Base-by-base conservation (phyloP, 2,888 invertebrate genomes). In the Eupithecia insigniata region DNA sequence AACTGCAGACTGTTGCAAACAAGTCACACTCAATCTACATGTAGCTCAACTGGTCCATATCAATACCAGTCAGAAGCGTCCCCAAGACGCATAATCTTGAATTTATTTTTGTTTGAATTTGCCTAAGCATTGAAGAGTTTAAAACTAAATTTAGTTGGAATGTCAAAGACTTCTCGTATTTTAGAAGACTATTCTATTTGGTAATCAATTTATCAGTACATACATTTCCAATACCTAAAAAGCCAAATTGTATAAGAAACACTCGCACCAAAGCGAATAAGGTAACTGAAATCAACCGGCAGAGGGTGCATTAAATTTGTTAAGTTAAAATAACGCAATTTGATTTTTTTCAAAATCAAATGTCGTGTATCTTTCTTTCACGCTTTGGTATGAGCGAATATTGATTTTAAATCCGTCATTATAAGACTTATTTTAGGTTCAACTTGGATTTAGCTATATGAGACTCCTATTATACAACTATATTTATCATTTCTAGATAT, bases 201-300 rank as follows among this genome's bases (percentile, higher is more conserved):
- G 85, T 87, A 86, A 82, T 71, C 80, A 81, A 81, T 75, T 73
- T 81, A 79, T 84, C 80, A 84, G 83, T 87, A 81, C 80, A 74
- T 80, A 80, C 82, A 77, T 80, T 75, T 73, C 73, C 70, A 79
- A 82, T 74, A 72, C 87, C 87, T 87, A 88, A 86, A 78, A 85
- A 89, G 88, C 89, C 89, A 89, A 90, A 89, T 88, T 88, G 87
- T 80, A 61, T 55, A 74, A 74, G 72, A 79, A 43, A 72, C 79
- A 77, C 78, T 39, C 76, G 16, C 28, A 72, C 70, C 70, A 70
- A 75, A 70, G 70, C 43, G 51, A 61, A 66, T 22, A 66, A 75
- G 61, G 14, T 67, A 28, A 26, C 14, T 12, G 7, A 43, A 46
- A 51, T 32, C 26, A 55, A 14, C 34, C 28, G 28, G 6, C 26